Base-by-base conservation (phyloP, 2,888 invertebrate species). In the Synanthedon formicaeformis region DNA sequence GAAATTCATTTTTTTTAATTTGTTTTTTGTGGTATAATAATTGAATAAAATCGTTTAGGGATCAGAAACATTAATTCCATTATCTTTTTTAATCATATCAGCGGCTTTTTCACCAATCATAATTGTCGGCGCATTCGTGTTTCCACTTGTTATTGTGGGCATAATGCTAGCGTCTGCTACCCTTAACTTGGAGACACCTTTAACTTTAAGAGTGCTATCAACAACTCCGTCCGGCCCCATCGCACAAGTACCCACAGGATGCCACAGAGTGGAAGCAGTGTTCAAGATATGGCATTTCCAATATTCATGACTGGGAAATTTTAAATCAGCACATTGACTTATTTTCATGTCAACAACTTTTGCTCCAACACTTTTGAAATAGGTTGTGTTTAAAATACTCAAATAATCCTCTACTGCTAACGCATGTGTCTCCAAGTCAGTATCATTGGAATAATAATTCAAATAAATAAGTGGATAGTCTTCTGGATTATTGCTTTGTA, bases 161-260 rank as follows among this genome's bases (percentile, higher is more conserved):
- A 94, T 94, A 18, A 94, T 89, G 27, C 92, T 92, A 0, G 92
- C 93, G 66, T 93, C 93, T 0, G 89, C 89, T 1, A 93, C 92
- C 41, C 93, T 79, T 1, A 91, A 63, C 11, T 83, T 78, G 6
- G 55, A 51, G 1, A 63, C 53, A 5, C 61, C 61, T 5, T 55
- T 41, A 4, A 66, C 66, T 41, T 54, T 60, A 13, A 66, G 52
- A n/a, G 52, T 54, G 1, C 54, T 50, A 50, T 66, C 65, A 5
- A 66, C 62, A 1, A 65, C 66, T 27, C 60, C 58, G 0, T 54
- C 41, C 1, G 14, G 48, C 0, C 66, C 66, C 60, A 66, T 66
- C 2, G 59, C 58, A 27, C 66, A 66, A n/a, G 66, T 66, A 2
- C 66, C 60, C 2, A 55, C 56, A n/a, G 54, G 61, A 40, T 66